These are phyloP conservation scores for Probosciger aterrimus DNA, from an alignment of 2,113 vertebrate genomes.

Conservation along the genomic window DNA sequence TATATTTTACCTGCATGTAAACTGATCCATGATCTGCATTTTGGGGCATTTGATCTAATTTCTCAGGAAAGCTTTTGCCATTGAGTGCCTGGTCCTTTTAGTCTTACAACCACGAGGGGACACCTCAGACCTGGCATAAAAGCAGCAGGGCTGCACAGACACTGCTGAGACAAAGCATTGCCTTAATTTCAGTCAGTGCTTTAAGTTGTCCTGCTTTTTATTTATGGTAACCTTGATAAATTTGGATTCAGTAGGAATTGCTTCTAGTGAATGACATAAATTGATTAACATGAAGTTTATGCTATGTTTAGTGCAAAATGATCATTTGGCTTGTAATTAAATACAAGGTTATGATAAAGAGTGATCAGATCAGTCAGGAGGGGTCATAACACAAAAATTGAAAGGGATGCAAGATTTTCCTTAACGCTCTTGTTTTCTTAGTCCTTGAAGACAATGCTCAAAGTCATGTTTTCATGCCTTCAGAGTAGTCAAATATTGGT, in stretches of 20 bases:
- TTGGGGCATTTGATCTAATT: neutral
- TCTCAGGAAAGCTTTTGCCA: neutral
- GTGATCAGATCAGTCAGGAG: neutral
- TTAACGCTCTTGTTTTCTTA: neutral
- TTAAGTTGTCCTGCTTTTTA: neutral
- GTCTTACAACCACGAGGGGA: neutral
- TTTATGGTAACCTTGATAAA: neutral
- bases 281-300: neutral
- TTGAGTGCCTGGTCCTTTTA: neutral
- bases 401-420: neutral
- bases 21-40: neutral
- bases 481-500: neutral
- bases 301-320: neutral
- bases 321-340: neutral
- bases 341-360: neutral
- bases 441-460: neutral
- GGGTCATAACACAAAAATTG: neutral
- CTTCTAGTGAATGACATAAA: neutral
- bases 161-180: neutral
- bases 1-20: neutral
- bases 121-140: neutral
- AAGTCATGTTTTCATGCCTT: neutral
- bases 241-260: neutral
- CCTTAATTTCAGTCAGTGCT: neutral
- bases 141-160: rapidly evolving